Evolutionary conservation across 2,113 vertebrate genomes (phyloP).

Genomic region (Pteronura brasiliensis): DNA sequence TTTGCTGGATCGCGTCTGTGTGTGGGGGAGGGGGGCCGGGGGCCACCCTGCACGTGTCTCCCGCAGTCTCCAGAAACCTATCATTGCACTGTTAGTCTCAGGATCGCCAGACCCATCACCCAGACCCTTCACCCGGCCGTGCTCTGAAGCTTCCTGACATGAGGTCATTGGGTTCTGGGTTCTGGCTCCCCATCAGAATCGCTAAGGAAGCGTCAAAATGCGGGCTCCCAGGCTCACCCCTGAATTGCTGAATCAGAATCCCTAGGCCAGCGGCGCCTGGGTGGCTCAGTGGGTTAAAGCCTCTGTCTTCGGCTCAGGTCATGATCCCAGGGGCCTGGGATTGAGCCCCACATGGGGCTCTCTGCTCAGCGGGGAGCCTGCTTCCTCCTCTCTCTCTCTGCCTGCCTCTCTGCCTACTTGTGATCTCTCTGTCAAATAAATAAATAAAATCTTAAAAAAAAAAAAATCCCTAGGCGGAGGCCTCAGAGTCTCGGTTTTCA

Average conservation of each 20-base stretch:
- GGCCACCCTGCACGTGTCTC: rapidly evolving
- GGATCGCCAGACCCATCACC: not conserved
- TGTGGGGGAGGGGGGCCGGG: rapidly evolving
- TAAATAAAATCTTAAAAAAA: no score
- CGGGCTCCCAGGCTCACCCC: rapidly evolving
- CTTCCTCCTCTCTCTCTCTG: no score
- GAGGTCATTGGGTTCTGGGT: not conserved
- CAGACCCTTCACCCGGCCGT: rapidly evolving
- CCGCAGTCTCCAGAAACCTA: not conserved
- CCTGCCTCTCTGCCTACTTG: no score
- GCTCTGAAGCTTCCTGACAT: not conserved
- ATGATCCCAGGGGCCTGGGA: no score
- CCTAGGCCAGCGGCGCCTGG: no score
- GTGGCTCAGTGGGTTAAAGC: no score
- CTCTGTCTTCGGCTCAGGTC: no score
- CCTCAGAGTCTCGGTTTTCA: not conserved
- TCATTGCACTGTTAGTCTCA: not conserved
- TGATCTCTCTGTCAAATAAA: no score
- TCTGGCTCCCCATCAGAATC: not conserved
- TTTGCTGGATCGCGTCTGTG: rapidly evolving
- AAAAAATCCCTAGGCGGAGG: not conserved
- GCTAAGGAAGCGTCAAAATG: not conserved
- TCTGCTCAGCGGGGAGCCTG: no score
- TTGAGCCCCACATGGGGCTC: no score
- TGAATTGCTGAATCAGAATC: not conserved